Evolutionary conservation across 2,888 invertebrate species (phyloP), one percentile per base, ranked within the genome.

Genomic region (Adineta ricciae): DNA sequence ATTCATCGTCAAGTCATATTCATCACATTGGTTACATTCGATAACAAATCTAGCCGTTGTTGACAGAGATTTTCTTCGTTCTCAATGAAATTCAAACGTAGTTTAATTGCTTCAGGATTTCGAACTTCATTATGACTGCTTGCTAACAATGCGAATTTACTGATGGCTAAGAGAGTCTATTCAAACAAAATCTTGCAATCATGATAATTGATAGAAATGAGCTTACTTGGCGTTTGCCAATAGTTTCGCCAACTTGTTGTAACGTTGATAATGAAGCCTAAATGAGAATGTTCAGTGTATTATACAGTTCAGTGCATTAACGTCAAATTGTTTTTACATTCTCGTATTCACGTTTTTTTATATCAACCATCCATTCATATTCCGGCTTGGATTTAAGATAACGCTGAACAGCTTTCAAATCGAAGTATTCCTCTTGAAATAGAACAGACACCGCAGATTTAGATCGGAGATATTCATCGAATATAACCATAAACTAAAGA

Each of bases 1-100:
- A 21, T 73, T 78, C 8, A 27, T 41, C 41, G 11, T 41, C 3
- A 36, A 41, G 41, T 19, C 1, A 8, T 78, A 11, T 5, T n/a
- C n/a, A n/a, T n/a, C n/a, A n/a, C n/a, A n/a, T n/a, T 41, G 9
- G 0, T 41, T 78, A 78, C 78, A n/a, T 78, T 78, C 9, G 78
- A 41, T 41, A 78, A 41, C n/a, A 78, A 41, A 41, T 78, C 78
- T n/a, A 41, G 38, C 41, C 78, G 21, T 41, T 78, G 41, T 41
- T 78, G 78, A 41, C 78, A 78, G n/a, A 78, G 78, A 78, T 38
- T 41, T 78, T 78, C 78, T 78, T 78, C 78, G n/a, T 78, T 78
- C 41, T 78, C 78, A 41, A 78, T 78, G n/a, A 41, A 78, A 24
- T 16, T 21, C 41, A 78, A 38, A 38, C 78, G 78, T 41, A 78